A percentile compares a stretch with the other conserved stretches of the same genome.
Conservation (phyloP, 2,797 vertebrate species). For the Dromococcyx pavoninus region DNA sequence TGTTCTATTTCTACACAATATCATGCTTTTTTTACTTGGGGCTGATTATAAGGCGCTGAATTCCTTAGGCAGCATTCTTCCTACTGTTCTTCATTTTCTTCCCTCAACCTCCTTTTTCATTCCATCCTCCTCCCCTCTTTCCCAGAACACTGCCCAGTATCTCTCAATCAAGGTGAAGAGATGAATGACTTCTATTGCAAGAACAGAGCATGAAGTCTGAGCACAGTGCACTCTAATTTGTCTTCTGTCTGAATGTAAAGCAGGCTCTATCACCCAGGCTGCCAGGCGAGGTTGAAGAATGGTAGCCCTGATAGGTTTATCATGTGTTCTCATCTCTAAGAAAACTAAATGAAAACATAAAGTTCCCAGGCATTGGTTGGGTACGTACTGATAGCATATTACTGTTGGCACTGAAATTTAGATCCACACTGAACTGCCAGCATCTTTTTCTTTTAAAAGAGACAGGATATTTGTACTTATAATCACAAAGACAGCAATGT, state of each 20-base stretch:
- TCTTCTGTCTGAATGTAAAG: constrained; percentile 60
- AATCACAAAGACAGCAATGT: neutral
- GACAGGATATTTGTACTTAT: neutral
- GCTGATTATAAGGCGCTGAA: neutral
- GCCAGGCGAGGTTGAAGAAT: constrained; percentile 62
- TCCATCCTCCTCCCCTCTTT: neutral
- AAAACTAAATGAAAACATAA: constrained; percentile 69
- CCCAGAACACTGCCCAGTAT: neutral
- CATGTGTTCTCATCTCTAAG: constrained; percentile 65
- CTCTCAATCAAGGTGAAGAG: constrained; percentile 48
- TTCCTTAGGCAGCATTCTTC: neutral
- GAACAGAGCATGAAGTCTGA: constrained; percentile 38
- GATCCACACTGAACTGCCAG: constrained; percentile 14
- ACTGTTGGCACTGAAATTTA: constrained; percentile 47
- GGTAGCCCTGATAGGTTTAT: constrained; percentile 71
- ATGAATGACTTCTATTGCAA: constrained; percentile 40
- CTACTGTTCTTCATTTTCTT: neutral
- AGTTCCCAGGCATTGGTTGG: constrained; percentile 4
- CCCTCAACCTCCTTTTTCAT: neutral
- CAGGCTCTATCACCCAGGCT: constrained; percentile 60
- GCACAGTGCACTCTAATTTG: constrained; percentile 49
- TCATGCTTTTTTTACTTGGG: neutral
- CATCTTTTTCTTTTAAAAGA: neutral
- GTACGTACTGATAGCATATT: constrained; percentile 38
- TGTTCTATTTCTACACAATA: neutral